phyloP scores from a whole-genome alignment of 2,888 invertebrate species.

The Trichacis sp. region DNA sequence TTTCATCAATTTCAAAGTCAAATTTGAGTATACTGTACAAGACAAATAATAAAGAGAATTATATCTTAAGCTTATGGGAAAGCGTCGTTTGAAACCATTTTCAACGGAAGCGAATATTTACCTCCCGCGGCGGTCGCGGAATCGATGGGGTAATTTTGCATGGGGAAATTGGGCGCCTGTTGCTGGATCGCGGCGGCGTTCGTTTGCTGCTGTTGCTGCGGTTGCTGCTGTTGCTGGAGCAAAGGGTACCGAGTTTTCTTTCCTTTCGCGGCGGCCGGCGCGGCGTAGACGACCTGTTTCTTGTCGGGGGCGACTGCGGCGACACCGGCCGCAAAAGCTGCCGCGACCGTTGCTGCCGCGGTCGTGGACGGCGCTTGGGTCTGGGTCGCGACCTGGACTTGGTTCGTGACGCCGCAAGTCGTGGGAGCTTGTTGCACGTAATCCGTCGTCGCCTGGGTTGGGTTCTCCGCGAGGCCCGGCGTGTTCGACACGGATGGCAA shows the following conservation, averaged over 20 bases:
- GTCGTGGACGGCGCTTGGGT: conserved; percentile 70
- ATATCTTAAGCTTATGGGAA: too few species aligned
- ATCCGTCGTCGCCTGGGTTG: conserved; percentile 51
- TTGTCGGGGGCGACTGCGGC: conserved; percentile 53
- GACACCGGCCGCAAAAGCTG: conserved; percentile 50
- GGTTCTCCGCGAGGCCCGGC: conserved; percentile 47
- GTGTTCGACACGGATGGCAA: conserved; percentile 52
- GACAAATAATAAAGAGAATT: too few species aligned
- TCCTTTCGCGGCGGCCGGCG: conserved; percentile 60
- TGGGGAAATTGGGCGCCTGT: conserved; percentile 62
- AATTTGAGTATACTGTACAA: too few species aligned
- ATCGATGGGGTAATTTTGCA: conserved; percentile 71
- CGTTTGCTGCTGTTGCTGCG: conserved; percentile 49
- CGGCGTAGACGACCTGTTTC: conserved; percentile 58
- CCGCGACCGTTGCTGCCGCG: conserved; percentile 47
- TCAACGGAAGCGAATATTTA: too few species aligned
- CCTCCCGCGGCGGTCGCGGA: conserved; percentile 70
- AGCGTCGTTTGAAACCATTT: too few species aligned
- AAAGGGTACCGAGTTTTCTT: conserved; percentile 67
- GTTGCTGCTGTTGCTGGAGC: conserved; percentile 49
- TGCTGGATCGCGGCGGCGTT: conserved; percentile 49
- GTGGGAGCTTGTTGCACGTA: conserved; percentile 49
- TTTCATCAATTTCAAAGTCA: neutral
- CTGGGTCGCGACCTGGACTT: conserved; percentile 77
- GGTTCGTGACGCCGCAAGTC: conserved; percentile 65